Evolutionary conservation across 2,888 invertebrate species (phyloP), one percentile per base, ranked within the genome.

Genomic region (Disparrhopalites patrizii): DNA sequence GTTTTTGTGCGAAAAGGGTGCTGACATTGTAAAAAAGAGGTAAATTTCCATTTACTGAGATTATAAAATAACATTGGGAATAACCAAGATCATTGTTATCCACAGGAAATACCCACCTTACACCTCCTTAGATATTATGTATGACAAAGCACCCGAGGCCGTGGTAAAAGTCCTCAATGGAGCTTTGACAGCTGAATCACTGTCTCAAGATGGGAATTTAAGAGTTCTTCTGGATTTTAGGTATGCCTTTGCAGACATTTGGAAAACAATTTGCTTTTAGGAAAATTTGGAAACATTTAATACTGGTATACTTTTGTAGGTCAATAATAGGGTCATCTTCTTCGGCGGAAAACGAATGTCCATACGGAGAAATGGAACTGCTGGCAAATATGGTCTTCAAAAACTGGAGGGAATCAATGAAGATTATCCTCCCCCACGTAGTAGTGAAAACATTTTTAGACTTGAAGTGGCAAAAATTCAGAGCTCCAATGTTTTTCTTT

Each of bases 391-490:
- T 52, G 52, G 30, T 52, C 7, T 28, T 52, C 7, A 15, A 30
- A 15, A 52, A 52, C 5, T 28, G n/a, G 23, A 28, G 30, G 5
- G 27, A 52, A 15, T 52, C 52, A 1, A 30, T 18, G 13, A 52
- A 52, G 30, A 25, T 13, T 15, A 52, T 52, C 30, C 28, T 52
- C 13, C 52, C 52, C 2, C 52, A 52, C 30, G 30, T 52, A 15
- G n/a, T 52, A 4, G 52, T 52, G 15, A 52, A 52, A 28, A 28
- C 52, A 28, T 52, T 52, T 28, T 15, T 52, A 18, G 52, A 52
- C 30, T n/a, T 28, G 13, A 52, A 52, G 30, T 52, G 52, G 52
- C 27, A 52, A 52, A 52, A 52, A 25, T 52, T 52, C 13, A 15
- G 25, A 13, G 52, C 52, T 1, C 15, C 52, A 15, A 15, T 52